A percentile compares a stretch with the other conserved stretches of the same genome.
These are phyloP conservation scores for Danio choprae DNA, from an alignment of 2,797 vertebrate genomes.

Conservation along the genomic window DNA sequence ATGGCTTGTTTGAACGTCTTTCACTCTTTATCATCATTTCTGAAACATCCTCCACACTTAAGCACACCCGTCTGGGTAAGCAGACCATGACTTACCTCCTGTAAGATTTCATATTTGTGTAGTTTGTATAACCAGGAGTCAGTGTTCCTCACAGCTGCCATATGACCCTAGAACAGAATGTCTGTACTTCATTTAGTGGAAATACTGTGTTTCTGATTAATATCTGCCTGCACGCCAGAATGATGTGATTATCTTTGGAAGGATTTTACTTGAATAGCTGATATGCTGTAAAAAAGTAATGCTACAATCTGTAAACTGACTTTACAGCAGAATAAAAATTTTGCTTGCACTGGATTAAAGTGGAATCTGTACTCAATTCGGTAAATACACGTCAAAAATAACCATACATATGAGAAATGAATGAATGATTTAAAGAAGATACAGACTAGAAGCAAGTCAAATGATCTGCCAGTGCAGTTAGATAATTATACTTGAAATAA, in stretches of 20 bases:
- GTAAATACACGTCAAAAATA: too few species aligned
- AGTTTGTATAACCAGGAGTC: neutral
- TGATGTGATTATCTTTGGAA: conserved; percentile 38
- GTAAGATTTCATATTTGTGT: neutral
- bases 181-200: conserved; percentile 18
- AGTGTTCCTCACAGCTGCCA: neutral
- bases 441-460: too few species aligned
- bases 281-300: conserved; percentile 29
- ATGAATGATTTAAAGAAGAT: too few species aligned
- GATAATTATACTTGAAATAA: too few species aligned
- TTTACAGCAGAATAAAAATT: neutral
- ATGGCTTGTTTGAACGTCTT: conserved; percentile 38
- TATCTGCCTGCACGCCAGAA: conserved; percentile 27
- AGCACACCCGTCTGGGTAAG: conserved; percentile 42
- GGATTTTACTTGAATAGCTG: conserved; percentile 12
- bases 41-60: conserved; percentile 39
- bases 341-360: neutral
- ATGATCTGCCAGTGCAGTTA: too few species aligned
- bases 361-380: neutral
- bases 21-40: conserved; percentile 48
- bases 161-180: conserved; percentile 10
- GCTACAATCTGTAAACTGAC: conserved; percentile 15
- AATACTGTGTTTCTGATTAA: conserved; percentile 44
- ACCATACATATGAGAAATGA: too few species aligned
- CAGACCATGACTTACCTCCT: conserved; percentile 7